A percentile compares a stretch with the other conserved stretches of the same genome.
Evolutionary conservation across 2,797 vertebrate species (phyloP).

Genomic region (Alosa sapidissima): DNA sequence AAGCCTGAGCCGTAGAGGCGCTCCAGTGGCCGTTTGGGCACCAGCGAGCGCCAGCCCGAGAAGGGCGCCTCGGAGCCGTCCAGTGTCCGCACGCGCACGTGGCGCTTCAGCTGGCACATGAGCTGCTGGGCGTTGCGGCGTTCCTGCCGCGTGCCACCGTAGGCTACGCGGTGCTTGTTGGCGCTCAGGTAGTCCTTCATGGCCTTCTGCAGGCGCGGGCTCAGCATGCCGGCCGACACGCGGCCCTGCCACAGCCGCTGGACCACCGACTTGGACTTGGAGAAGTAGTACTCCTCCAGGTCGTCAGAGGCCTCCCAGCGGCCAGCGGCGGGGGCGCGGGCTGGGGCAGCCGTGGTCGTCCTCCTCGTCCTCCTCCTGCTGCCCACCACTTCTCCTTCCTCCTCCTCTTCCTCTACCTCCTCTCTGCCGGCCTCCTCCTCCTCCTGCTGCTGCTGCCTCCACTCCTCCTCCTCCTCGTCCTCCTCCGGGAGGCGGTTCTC

Average conservation of each 20-base stretch:
- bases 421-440: constrained; percentile 41
- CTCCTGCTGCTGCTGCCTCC: constrained; percentile 30
- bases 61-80: constrained; percentile 92
- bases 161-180: constrained; percentile 91
- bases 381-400: not conserved
- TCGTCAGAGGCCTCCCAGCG: constrained; percentile 68
- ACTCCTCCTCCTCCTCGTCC: constrained; percentile 43
- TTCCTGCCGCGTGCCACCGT: constrained; percentile 71
- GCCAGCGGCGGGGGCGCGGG: not conserved
- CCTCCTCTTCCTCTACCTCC: constrained; percentile 58
- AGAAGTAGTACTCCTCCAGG: constrained; percentile 80
- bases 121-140: constrained; percentile 74
- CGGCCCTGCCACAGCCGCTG: constrained; percentile 87
- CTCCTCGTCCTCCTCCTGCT: constrained; percentile 44
- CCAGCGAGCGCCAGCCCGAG: constrained; percentile 85
- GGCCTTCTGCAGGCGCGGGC: constrained; percentile 89
- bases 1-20: constrained; percentile 73
- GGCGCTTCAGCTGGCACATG: constrained; percentile 85
- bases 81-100: constrained; percentile 80
- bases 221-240: constrained; percentile 86
- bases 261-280: constrained; percentile 84
- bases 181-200: constrained; percentile 87
- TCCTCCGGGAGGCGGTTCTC: constrained; percentile 62
- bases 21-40: constrained; percentile 78
- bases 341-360: not conserved